phyloP scores from a whole-genome alignment of 2,113 vertebrate genomes.

The Suncus etruscus region DNA sequence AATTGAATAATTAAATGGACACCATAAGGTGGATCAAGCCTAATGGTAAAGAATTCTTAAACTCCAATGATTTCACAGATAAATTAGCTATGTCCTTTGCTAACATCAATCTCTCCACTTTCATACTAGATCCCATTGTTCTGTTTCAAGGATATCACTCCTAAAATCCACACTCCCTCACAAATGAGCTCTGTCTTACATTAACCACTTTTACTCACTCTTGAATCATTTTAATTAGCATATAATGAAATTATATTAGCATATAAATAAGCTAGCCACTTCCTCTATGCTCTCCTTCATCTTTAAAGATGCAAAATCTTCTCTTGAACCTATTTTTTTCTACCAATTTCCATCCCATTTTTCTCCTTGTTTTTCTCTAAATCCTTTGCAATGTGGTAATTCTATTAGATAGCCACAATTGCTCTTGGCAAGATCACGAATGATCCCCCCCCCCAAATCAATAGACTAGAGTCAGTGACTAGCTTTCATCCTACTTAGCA shows the following conservation, averaged over 20 bases:
- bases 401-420: neutral
- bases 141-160: neutral
- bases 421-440: neutral
- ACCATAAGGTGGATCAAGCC: neutral
- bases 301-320: neutral
- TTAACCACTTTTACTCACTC: conserved; percentile 34
- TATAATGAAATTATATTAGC: conserved; percentile 15
- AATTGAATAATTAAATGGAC: neutral
- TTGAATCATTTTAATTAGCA: conserved; percentile 46
- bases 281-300: neutral
- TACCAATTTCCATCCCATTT: neutral
- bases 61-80: neutral
- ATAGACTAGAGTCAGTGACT: neutral
- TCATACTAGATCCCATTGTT: neutral
- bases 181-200: neutral
- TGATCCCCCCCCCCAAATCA: neutral
- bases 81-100: neutral
- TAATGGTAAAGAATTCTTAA: neutral
- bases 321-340: neutral
- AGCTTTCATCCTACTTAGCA: neutral
- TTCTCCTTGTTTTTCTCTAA: neutral
- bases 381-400: neutral
- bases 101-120: neutral
- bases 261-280: conserved; percentile 34
- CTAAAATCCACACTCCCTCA: neutral